phyloP scores from a whole-genome alignment of 2,113 vertebrate genomes.

The Platichthys stellatus region DNA sequence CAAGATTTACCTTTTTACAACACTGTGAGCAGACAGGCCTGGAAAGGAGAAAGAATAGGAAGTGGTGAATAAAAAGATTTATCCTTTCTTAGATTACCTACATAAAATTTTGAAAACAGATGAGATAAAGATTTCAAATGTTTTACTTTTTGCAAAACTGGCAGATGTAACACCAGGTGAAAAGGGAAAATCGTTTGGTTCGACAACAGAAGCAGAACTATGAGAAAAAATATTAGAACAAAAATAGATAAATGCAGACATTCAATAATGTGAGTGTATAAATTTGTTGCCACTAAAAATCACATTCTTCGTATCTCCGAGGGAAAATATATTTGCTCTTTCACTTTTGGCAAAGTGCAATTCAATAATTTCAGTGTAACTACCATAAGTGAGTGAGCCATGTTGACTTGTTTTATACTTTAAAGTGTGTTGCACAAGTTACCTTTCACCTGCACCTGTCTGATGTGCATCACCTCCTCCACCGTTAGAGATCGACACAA shows the following conservation, averaged over 20 bases:
- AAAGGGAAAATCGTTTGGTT: slow-evolving; percentile 96
- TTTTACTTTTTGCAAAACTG: slow-evolving; percentile 98
- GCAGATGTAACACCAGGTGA: slow-evolving; percentile 98
- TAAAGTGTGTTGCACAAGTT: background rate
- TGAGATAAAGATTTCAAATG: background rate
- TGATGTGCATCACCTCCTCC: slow-evolving; percentile 99
- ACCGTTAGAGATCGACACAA: slow-evolving; percentile 93
- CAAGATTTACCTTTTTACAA: slow-evolving; percentile 93
- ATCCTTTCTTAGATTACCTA: background rate
- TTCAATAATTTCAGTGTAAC: background rate
- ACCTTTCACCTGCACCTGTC: slow-evolving; percentile 99
- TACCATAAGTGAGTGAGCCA: too few relatives aligned
- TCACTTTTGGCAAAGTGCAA: background rate
- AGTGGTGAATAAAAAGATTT: background rate
- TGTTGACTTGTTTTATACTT: too few relatives aligned
- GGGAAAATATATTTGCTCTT: background rate
- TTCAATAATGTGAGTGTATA: background rate
- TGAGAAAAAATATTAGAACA: slow-evolving; percentile 20
- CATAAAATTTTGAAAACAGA: background rate
- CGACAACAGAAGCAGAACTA: slow-evolving; percentile 99
- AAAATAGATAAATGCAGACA: background rate
- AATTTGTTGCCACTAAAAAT: background rate
- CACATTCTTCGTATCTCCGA: too few relatives aligned
- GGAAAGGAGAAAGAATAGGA: slow-evolving; percentile 34
- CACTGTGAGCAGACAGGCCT: slow-evolving; percentile 98